Conservation (phyloP, 2,888 invertebrate genomes). For the Drosophila barbarae region DNA sequence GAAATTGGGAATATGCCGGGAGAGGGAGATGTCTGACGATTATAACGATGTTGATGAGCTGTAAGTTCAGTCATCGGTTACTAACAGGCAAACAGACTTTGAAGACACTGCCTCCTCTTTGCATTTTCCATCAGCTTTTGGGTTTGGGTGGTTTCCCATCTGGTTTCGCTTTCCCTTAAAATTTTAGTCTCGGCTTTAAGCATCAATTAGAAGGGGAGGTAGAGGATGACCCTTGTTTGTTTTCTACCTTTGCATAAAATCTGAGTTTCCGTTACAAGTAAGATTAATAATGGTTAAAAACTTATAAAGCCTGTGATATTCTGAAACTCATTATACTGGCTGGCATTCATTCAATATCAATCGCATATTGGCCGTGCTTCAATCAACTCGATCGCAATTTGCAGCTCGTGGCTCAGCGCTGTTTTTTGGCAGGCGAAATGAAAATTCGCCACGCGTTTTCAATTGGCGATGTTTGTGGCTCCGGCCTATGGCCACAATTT, state of each 20-base stretch:
- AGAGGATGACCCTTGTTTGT: neutral
- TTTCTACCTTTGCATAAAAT: too few relatives aligned
- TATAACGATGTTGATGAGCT: conserved; percentile 31
- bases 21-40: conserved; percentile 11
- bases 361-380: neutral
- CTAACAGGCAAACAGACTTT: conserved; percentile 42
- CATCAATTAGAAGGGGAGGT: neutral
- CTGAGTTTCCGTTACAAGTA: neutral
- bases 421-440: conserved; percentile 10
- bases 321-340: too few relatives aligned
- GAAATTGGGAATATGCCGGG: conserved; percentile 33
- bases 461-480: conserved; percentile 39
- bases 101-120: neutral
- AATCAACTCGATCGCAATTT: conserved; percentile 16
- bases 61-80: conserved; percentile 41
- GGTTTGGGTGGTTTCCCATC: neutral
- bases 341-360: neutral
- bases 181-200: neutral
- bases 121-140: too few relatives aligned
- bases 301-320: too few relatives aligned
- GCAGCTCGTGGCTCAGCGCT: conserved; percentile 4
- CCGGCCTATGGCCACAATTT: conserved; percentile 22
- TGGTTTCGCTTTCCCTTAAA: neutral
- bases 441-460: conserved; percentile 38
- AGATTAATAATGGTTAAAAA: neutral